These are phyloP conservation scores for Urocynchramus pylzowi DNA, from an alignment of 2,113 vertebrate species.

Conservation along the genomic window DNA sequence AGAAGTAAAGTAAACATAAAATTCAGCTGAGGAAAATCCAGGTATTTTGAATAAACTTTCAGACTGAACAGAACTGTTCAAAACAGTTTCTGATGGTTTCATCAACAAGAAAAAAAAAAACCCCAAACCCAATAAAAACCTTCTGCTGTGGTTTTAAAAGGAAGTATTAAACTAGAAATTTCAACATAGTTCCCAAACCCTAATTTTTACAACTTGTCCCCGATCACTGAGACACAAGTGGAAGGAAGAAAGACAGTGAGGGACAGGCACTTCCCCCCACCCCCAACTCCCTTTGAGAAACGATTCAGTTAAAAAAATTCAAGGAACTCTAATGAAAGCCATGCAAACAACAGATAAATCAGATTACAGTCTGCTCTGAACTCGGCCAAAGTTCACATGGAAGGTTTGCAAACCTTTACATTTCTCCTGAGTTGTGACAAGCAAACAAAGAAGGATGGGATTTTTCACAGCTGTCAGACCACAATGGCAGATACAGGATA, in stretches of 20 bases:
- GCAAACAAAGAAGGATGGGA: neutral
- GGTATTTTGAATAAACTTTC: neutral
- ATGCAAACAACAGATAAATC: constrained; percentile 1
- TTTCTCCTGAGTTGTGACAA: neutral
- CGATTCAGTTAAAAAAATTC: neutral
- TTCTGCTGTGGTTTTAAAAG: neutral
- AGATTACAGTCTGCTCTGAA: neutral
- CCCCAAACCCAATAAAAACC: neutral
- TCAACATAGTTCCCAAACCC: neutral
- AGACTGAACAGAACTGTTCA: neutral
- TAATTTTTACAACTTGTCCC: neutral
- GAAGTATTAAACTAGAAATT: neutral
- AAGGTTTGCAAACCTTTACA: neutral
- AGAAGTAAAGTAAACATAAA: neutral
- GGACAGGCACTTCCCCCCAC: neutral
- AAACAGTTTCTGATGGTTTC: neutral
- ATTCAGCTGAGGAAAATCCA: neutral
- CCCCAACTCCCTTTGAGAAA: neutral
- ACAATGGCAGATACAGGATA: neutral
- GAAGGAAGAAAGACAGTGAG: neutral
- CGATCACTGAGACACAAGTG: neutral
- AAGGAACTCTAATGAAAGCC: constrained; percentile 8
- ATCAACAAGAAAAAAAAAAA: neutral
- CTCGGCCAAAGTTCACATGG: neutral
- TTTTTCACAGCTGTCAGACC: neutral